A percentile compares a stretch with the other conserved stretches of the same genome.
phyloP scores from a whole-genome alignment of 2,888 invertebrate genomes.

The Eudasyphora cyanicolor region DNA sequence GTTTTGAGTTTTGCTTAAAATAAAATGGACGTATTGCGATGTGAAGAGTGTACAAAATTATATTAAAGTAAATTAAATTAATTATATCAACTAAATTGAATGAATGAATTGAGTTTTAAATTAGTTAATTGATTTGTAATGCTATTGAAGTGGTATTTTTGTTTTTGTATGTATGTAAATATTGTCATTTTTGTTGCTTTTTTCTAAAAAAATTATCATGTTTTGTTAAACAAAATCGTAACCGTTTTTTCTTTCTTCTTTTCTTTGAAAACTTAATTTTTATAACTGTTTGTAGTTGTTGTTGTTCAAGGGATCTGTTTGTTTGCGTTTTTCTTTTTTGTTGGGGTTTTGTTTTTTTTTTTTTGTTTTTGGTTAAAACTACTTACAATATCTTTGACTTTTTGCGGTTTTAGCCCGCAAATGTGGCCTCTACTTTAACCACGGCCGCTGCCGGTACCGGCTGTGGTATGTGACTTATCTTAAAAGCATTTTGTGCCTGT shows the following conservation, averaged over 20 bases:
- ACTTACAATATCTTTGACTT: conserved; percentile 60
- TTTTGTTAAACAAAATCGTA: conserved; percentile 66
- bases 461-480: conserved; percentile 64
- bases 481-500: conserved; percentile 54
- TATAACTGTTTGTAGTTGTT: conserved; percentile 30
- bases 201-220: conserved; percentile 29
- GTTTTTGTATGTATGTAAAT: conserved; percentile 49
- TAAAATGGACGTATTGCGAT: conserved; percentile 77
- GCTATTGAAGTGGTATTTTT: conserved; percentile 68
- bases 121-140: neutral
- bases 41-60: conserved; percentile 67
- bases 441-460: conserved; percentile 65
- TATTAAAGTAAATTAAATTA: conserved; percentile 26
- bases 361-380: conserved; percentile 38
- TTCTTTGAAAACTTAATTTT: conserved; percentile 33
- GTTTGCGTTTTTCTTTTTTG: conserved; percentile 4
- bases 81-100: conserved; percentile 18
- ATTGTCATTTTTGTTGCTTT: conserved; percentile 62
- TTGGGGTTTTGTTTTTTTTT: conserved; percentile 12
- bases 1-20: conserved; percentile 47
- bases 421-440: conserved; percentile 70
- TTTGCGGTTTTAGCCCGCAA: conserved; percentile 74
- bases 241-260: conserved; percentile 63
- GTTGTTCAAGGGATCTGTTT: too few species aligned
- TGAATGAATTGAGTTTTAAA: conserved; percentile 4